Evolutionary conservation across 92 coral and sea anemone species (phyloP).

Genomic region (Siderastrea siderea): DNA sequence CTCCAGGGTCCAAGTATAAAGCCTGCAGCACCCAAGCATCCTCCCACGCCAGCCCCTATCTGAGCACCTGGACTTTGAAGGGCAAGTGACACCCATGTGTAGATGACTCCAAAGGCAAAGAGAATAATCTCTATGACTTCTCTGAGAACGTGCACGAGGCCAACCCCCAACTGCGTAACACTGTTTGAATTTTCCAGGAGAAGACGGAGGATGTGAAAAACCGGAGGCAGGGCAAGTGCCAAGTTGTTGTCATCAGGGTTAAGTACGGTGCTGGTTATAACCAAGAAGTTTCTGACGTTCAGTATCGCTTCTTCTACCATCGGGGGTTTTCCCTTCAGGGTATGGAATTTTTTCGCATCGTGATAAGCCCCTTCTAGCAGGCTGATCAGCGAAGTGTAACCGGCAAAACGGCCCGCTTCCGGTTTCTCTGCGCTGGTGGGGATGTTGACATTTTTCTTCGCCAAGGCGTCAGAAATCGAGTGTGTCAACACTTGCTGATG

Average conservation of each 20-base stretch:
- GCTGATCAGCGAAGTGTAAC: slow-evolving; percentile 60
- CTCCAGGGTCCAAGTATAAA: slow-evolving; percentile 41
- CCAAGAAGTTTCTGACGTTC: slow-evolving; percentile 80
- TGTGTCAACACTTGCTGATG: slow-evolving; percentile 57
- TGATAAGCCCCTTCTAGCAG: slow-evolving; percentile 47
- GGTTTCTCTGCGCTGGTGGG: slow-evolving; percentile 13
- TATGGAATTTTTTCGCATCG: slow-evolving; percentile 30
- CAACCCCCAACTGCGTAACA: background rate
- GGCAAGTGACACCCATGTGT: slow-evolving; percentile 78
- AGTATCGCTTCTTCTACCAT: slow-evolving; percentile 58
- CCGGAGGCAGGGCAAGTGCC: slow-evolving; percentile 50
- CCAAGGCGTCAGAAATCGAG: slow-evolving; percentile 44
- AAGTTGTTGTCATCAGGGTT: slow-evolving; percentile 72
- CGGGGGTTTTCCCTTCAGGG: slow-evolving; percentile 5
- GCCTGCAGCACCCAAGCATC: slow-evolving; percentile 42
- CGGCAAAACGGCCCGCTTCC: slow-evolving; percentile 34
- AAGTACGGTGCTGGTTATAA: slow-evolving; percentile 80
- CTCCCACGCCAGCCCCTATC: slow-evolving; percentile 81
- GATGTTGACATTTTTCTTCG: slow-evolving; percentile 37
- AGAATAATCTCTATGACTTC: slow-evolving; percentile 70
- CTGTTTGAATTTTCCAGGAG: slow-evolving; percentile 30
- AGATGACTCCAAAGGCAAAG: slow-evolving; percentile 83
- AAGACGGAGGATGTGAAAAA: slow-evolving; percentile 43
- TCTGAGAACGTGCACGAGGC: slow-evolving; percentile 50
- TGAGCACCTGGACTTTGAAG: slow-evolving; percentile 72